A percentile compares a stretch with the other conserved stretches of the same genome.
phyloP scores from a whole-genome alignment of 2,888 invertebrate species.

The Acleris holmiana region DNA sequence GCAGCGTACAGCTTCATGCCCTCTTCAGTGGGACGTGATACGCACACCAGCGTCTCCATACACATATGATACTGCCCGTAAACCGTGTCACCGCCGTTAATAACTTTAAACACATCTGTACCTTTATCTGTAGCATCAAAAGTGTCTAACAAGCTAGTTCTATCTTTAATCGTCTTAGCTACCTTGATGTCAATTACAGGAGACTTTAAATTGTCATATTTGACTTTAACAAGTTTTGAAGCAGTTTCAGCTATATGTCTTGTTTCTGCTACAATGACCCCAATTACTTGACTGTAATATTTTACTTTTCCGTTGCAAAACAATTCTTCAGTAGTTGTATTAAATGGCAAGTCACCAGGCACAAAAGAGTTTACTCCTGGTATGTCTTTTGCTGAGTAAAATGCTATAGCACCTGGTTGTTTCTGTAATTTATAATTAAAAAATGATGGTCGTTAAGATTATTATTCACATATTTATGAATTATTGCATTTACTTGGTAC shows the following conservation, averaged over 20 bases:
- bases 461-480: no score
- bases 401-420: slow-evolving; percentile 86
- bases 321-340: slow-evolving; percentile 63
- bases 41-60: slow-evolving; percentile 86
- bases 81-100: slow-evolving; percentile 52
- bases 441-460: no score
- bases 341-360: slow-evolving; percentile 43
- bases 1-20: slow-evolving; percentile 84
- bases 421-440: slow-evolving; percentile 75
- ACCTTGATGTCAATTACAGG: slow-evolving; percentile 30
- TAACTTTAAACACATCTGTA: slow-evolving; percentile 51
- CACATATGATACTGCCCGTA: slow-evolving; percentile 87
- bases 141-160: slow-evolving; percentile 43
- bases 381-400: slow-evolving; percentile 87
- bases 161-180: slow-evolving; percentile 50
- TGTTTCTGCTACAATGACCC: slow-evolving; percentile 85
- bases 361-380: slow-evolving; percentile 86
- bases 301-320: slow-evolving; percentile 79
- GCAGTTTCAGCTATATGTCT: slow-evolving; percentile 78
- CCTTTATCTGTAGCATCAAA: slow-evolving; percentile 49
- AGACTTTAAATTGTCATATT: slow-evolving; percentile 59
- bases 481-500: slow-evolving; percentile 38
- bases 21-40: slow-evolving; percentile 86
- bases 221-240: slow-evolving; percentile 72
- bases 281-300: slow-evolving; percentile 87